Base-by-base conservation (phyloP, 2,797 vertebrate species). In the Acridotheres tristis region DNA sequence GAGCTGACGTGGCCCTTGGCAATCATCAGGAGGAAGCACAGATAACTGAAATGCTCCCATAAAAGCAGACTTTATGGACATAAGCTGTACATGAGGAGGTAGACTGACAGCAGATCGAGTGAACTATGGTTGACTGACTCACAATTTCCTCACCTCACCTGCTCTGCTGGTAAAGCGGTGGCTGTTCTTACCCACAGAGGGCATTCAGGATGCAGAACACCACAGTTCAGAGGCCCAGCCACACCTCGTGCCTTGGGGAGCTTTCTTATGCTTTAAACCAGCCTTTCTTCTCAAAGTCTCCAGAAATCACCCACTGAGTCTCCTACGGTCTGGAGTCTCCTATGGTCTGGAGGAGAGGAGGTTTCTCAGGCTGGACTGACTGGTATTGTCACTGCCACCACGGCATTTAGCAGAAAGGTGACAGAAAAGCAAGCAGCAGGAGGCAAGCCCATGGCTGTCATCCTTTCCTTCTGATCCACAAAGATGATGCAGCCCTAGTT, bases 381-480 rank as follows among this genome's bases (percentile, higher is more conserved):
- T 30, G 43, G 29, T 0, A 1, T 16, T 34, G 13, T 42, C 69
- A 59, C 55, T 79, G 40, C 42, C 50, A 27, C 53, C 6, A 2
- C 0, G 1, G 59, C 38, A 36, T 76, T 85, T 54, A 85, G 48
- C 72, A 27, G 30, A 27, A 87, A 62, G 63, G 43, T 69, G 81
- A 79, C 63, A 85, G 85, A 77, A 83, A 88, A 96, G 91, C 42
- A 54, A 85, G 45, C 72, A 74, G 89, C 38, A 48, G 74, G 81
- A 87, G 55, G 29, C 45, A 69, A 9, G 53, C 42, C 38, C 57
- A 19, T 4, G 12, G 43, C 65, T 88, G 88, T 71, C 85, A 68
- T 21, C 79, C 13, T 71, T 77, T 63, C 72, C 66, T 80, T 77
- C 58, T 65, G 59, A 54, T 75, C 54, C 40, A 58, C 72, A 68